These are phyloP conservation scores for Agapostemon virescens DNA, from an alignment of 2,888 invertebrate genomes.

Conservation along the genomic window DNA sequence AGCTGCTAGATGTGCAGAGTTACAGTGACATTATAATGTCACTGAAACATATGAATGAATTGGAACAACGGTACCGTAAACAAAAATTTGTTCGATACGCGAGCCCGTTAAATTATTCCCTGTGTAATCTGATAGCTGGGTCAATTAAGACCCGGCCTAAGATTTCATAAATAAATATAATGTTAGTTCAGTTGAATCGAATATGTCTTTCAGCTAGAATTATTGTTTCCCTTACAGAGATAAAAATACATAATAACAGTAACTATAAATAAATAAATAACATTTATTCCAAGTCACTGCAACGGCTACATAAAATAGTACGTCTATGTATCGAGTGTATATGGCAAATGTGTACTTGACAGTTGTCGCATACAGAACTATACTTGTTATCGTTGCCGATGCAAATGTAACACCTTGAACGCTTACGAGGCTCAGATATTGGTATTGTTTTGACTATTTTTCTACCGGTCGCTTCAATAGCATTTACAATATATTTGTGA, in stretches of 20 bases:
- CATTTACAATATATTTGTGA: slow-evolving; percentile 10
- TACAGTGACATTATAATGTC: background rate
- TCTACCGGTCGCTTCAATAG: slow-evolving; percentile 20
- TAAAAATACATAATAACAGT: background rate
- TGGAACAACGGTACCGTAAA: background rate
- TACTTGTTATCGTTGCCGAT: slow-evolving; percentile 24
- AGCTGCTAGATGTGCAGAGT: background rate
- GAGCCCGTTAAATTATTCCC: background rate
- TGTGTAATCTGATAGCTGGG: background rate
- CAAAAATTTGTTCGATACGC: background rate
- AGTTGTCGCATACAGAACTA: slow-evolving; percentile 7
- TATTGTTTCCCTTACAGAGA: background rate
- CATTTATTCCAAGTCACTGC: slow-evolving; percentile 15
- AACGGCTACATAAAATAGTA: slow-evolving; percentile 6
- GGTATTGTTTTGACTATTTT: slow-evolving; percentile 23
- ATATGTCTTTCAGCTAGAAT: background rate
- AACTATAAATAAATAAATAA: slow-evolving; percentile 11
- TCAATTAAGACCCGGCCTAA: background rate
- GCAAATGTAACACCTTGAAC: slow-evolving; percentile 20
- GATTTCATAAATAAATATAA: background rate
- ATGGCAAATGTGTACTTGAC: slow-evolving; percentile 16
- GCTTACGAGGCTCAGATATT: slow-evolving; percentile 4
- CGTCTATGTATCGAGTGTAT: slow-evolving; percentile 5
- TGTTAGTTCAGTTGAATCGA: background rate
- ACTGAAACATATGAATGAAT: too few species aligned